A percentile compares a stretch with the other conserved stretches of the same genome.
Conservation (phyloP, 2,888 invertebrate genomes). For the Hydrotaea diabolus region DNA sequence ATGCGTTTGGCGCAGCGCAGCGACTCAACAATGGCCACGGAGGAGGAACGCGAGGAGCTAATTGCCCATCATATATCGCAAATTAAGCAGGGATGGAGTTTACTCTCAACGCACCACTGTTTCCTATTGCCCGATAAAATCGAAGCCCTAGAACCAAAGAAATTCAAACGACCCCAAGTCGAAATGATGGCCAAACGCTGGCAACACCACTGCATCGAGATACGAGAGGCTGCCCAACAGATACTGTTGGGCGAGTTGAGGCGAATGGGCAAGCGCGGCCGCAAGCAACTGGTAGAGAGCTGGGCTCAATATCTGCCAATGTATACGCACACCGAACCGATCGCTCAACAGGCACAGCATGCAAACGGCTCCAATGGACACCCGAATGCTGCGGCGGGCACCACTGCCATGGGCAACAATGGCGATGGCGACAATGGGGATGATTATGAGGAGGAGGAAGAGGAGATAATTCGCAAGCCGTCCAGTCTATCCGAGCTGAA, state of each 20-base stretch:
- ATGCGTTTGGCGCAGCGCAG: slow-evolving; percentile 77
- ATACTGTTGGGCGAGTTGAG: slow-evolving; percentile 95
- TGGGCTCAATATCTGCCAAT: slow-evolving; percentile 98
- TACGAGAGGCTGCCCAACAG: slow-evolving; percentile 98
- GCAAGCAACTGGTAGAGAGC: slow-evolving; percentile 94
- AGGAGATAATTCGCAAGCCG: slow-evolving; percentile 91
- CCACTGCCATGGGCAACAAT: slow-evolving; percentile 24
- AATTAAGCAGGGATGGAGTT: slow-evolving; percentile 98
- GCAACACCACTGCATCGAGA: slow-evolving; percentile 99
- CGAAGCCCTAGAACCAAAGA: slow-evolving; percentile 82
- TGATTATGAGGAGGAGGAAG: slow-evolving; percentile 93
- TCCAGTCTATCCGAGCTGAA: slow-evolving; percentile 93
- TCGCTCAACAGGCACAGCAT: slow-evolving; percentile 82
- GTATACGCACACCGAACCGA: slow-evolving; percentile 90
- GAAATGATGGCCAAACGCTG: slow-evolving; percentile 98
- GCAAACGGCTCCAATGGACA: slow-evolving; percentile 64
- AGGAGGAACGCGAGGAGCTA: slow-evolving; percentile 92
- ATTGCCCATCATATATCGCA: slow-evolving; percentile 93
- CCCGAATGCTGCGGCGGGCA: slow-evolving; percentile 12
- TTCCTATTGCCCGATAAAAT: slow-evolving; percentile 97
- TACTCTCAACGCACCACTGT: slow-evolving; percentile 97
- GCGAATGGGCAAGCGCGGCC: slow-evolving; percentile 87
- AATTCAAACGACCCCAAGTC: slow-evolving; percentile 96
- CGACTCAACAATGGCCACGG: slow-evolving; percentile 85
- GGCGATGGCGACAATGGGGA: slow-evolving; percentile 76